Percentiles rank a stretch among this genome's conserved stretches.
Conservation (phyloP, 2,888 invertebrate genomes). For the Ctenicera cuprea region DNA sequence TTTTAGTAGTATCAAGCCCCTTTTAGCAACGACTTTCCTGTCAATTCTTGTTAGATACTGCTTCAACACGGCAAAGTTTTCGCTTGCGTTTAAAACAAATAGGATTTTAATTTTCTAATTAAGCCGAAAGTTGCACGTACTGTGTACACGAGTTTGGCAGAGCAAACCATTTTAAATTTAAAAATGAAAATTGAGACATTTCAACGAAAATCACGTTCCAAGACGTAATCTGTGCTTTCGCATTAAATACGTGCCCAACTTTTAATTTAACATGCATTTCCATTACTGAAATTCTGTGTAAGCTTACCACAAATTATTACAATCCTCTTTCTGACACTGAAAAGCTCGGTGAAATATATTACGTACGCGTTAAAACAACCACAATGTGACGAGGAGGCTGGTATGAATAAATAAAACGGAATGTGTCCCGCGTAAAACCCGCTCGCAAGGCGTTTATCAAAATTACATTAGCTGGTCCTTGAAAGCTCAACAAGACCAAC, state of each 20-base stretch:
- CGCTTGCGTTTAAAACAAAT: too few relatives aligned
- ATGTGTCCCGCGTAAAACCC: conserved; percentile 20
- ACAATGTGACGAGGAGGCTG: conserved; percentile 50
- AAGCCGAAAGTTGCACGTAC: conserved; percentile 4
- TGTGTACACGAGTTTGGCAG: neutral
- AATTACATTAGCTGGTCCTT: conserved; percentile 33
- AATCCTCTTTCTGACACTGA: conserved; percentile 54
- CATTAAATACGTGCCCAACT: conserved; percentile 49
- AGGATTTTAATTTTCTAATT: too few relatives aligned
- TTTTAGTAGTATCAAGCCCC: too few relatives aligned
- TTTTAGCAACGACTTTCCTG: neutral
- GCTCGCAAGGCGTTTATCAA: conserved; percentile 33
- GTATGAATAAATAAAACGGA: conserved; percentile 48
- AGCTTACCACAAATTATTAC: conserved; percentile 54
- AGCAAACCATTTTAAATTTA: conserved; percentile 10
- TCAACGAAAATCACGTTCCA: conserved; percentile 35
- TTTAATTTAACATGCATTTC: conserved; percentile 55
- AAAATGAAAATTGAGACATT: conserved; percentile 30
- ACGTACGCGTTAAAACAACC: conserved; percentile 51
- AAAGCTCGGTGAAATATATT: conserved; percentile 53
- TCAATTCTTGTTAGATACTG: too few relatives aligned
- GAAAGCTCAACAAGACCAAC: conserved; percentile 11
- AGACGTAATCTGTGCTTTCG: conserved; percentile 45
- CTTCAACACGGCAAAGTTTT: too few relatives aligned
- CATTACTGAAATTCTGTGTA: conserved; percentile 53